phyloP scores from a whole-genome alignment of 2,797 vertebrate genomes.

The Takifugu rubripes region DNA sequence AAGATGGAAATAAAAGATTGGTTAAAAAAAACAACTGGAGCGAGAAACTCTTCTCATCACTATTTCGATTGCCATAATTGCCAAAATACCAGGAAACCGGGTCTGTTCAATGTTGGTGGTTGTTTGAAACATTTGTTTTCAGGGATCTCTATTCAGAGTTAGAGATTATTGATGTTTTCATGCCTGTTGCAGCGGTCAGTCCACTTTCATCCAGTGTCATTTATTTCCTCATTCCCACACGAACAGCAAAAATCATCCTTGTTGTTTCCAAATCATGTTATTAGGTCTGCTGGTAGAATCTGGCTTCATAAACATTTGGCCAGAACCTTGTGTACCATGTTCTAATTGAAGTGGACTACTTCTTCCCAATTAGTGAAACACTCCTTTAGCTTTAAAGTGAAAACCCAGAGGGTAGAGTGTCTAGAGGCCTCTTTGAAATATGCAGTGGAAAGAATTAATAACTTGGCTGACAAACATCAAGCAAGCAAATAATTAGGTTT shows the following conservation, averaged over 20 bases:
- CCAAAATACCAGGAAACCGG: too few species aligned
- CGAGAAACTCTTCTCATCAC: too few species aligned
- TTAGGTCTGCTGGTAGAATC: conserved; percentile 29
- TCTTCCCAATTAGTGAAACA: conserved; percentile 75
- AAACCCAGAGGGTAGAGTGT: conserved; percentile 67
- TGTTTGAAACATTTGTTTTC: too few species aligned
- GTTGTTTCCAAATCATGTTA: conserved; percentile 16
- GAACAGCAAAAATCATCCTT: conserved; percentile 6
- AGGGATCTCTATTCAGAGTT: too few species aligned
- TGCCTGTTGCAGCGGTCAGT: neutral
- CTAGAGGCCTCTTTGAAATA: conserved; percentile 77
- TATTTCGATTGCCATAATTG: too few species aligned
- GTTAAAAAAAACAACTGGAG: conserved; percentile 4
- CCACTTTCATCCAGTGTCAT: neutral
- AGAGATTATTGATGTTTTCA: too few species aligned
- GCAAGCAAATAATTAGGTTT: conserved; percentile 65
- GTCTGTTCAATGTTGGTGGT: too few species aligned
- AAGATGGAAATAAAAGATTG: conserved; percentile 52
- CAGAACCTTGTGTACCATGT: conserved; percentile 58
- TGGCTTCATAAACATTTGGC: conserved; percentile 67
- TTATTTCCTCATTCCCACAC: neutral
- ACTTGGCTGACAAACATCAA: conserved; percentile 71
- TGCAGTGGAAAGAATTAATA: conserved; percentile 63
- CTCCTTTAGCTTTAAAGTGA: conserved; percentile 73
- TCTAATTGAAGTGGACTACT: conserved; percentile 73